Evolutionary conservation across 2,797 vertebrate genomes (phyloP).

Genomic region (Otolemur crassicaudatus): DNA sequence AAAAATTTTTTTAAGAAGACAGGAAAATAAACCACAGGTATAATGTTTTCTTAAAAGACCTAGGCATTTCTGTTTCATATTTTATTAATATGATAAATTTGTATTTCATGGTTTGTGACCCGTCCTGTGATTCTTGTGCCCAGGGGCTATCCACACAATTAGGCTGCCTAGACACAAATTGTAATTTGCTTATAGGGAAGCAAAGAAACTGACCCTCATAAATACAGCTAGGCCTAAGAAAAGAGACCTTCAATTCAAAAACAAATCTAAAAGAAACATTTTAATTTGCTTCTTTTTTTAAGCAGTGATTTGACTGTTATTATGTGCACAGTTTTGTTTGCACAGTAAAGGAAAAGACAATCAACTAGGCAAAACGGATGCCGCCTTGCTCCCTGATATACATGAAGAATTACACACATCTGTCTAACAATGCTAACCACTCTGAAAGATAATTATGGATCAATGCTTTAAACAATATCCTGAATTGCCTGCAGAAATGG

Average conservation of each 20-base stretch:
- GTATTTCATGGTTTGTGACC: conserved; percentile 7
- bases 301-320: conserved; percentile 59
- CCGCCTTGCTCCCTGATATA: conserved; percentile 25
- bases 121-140: background rate
- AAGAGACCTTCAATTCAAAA: conserved; percentile 44
- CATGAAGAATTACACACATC: conserved; percentile 74
- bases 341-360: conserved; percentile 70
- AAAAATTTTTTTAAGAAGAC: background rate
- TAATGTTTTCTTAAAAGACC: background rate
- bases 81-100: conserved; percentile 44
- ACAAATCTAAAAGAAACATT: conserved; percentile 2
- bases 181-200: conserved; percentile 40
- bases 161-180: conserved; percentile 10
- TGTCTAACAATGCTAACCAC: conserved; percentile 76
- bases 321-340: conserved; percentile 54
- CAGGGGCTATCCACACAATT: background rate
- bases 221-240: conserved; percentile 9
- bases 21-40: conserved; percentile 8
- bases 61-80: background rate
- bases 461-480: conserved; percentile 79
- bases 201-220: conserved; percentile 58
- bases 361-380: conserved; percentile 66
- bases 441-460: conserved; percentile 83
- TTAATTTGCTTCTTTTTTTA: conserved; percentile 50
- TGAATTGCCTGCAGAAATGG: conserved; percentile 80